Conservation (phyloP, 1,140 invertebrate species). For the Rhysida immarginata region DNA sequence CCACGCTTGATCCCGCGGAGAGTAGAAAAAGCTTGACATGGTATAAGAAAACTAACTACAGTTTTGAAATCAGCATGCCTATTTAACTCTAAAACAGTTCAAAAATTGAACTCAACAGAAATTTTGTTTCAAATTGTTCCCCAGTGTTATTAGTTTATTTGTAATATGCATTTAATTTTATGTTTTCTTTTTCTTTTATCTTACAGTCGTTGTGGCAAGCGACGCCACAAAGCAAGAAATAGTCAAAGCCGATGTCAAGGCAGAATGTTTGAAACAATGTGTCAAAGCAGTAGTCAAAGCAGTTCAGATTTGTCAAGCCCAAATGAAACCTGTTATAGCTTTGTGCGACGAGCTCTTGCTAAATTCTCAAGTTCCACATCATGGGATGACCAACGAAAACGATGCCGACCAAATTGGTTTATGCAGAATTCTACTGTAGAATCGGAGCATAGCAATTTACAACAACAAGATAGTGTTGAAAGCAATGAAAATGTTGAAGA, state of each 20-base stretch:
- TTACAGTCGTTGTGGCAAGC: conserved; percentile 13
- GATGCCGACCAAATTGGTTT: conserved; percentile 47
- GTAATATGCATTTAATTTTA: too few relatives aligned
- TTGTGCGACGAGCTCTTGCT: conserved; percentile 72
- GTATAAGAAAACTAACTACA: too few relatives aligned
- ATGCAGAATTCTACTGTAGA: conserved; percentile 25
- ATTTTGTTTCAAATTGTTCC: too few relatives aligned
- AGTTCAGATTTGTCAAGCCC: conserved; percentile 74
- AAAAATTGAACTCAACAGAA: too few relatives aligned
- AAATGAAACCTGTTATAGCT: conserved; percentile 86
- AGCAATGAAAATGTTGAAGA: conserved; percentile 47
- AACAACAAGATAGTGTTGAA: conserved; percentile 10
- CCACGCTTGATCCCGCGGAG: too few relatives aligned
- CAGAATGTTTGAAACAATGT: conserved; percentile 5
- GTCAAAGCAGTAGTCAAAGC: conserved; percentile 35
- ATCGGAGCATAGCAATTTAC: conserved; percentile 25
- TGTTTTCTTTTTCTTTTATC: conserved; percentile 9
- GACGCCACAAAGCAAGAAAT: conserved; percentile 12
- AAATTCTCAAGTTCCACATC: conserved; percentile 18
- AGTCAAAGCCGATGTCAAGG: neutral
- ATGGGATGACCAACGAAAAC: conserved; percentile 9
- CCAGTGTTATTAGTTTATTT: too few relatives aligned
- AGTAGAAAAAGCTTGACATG: too few relatives aligned
- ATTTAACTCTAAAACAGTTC: too few relatives aligned
- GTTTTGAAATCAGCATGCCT: too few relatives aligned